Percentiles rank a stretch among this genome's conserved stretches.
phyloP scores from a whole-genome alignment of 2,888 invertebrate genomes.

The Dioctria linearis region DNA sequence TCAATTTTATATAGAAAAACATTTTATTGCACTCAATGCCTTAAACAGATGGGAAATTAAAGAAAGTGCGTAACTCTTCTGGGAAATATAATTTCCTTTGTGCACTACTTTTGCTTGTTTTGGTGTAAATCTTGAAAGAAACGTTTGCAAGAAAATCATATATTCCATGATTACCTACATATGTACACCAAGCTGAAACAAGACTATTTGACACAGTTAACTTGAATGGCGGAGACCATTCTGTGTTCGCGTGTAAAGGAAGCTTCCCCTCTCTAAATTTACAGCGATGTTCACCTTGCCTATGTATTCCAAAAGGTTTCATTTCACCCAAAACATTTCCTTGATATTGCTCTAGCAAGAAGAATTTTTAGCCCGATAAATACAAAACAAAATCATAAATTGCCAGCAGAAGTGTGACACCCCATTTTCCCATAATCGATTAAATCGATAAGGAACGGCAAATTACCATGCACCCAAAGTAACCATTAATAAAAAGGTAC shows the following conservation, averaged over 20 bases:
- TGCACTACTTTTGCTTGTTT: too few relatives aligned
- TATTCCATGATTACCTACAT: too few relatives aligned
- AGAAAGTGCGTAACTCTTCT: constrained; percentile 29
- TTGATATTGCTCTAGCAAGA: not conserved
- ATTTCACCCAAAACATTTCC: constrained; percentile 15
- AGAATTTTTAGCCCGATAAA: constrained; percentile 23
- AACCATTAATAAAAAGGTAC: constrained; percentile 53
- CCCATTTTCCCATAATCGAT: constrained; percentile 49
- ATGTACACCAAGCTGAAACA: too few relatives aligned
- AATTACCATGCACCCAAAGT: constrained; percentile 54
- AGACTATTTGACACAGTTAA: too few relatives aligned
- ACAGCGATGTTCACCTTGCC: not conserved
- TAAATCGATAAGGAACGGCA: constrained; percentile 53
- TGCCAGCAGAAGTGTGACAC: constrained; percentile 40
- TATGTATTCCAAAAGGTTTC: constrained; percentile 6
- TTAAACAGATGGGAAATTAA: not conserved
- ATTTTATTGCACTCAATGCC: too few relatives aligned
- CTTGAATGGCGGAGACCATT: too few relatives aligned
- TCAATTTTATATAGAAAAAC: constrained; percentile 1
- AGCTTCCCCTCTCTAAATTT: not conserved
- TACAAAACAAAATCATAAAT: constrained; percentile 45
- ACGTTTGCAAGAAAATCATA: too few relatives aligned
- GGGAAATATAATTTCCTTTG: constrained; percentile 1
- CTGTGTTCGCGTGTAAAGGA: not conserved
- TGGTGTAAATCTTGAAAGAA: too few relatives aligned